Base-by-base conservation (phyloP, 2,797 vertebrate genomes). In the Psittacula echo region DNA sequence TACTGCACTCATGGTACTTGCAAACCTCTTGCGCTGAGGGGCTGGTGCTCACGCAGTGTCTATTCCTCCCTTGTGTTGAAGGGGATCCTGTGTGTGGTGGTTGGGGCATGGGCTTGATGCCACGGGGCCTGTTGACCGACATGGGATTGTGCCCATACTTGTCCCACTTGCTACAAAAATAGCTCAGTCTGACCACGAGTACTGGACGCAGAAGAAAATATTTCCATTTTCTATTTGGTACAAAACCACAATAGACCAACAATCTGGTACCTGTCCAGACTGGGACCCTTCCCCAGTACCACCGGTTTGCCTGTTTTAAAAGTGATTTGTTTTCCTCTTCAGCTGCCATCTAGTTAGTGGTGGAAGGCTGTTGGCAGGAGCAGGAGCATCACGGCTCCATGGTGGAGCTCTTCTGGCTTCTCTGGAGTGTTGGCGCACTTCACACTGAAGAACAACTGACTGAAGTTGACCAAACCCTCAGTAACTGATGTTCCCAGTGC, bases 1-100 rank as follows among this genome's bases (percentile, higher is more conserved):
- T 96, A 95, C 68, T 67, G 95, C 74, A 29, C 96, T 96, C 91
- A 47, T 87, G 94, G 48, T 97, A 10, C 70, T 85, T 92, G 15
- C 13, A 47, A 79, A 80, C 22, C 65, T 68, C 60, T 39, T 11
- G 32, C 10, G 3, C 58, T 24, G 4, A 30, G 20, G 13, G 9
- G 48, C 18, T 44, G 2, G 24, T 37, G 83, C 39, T 13, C 20
- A 54, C 9, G 1, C 0, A 18, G 48, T 9, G 62, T 29, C 67
- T 20, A 9, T 30, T 68, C 39, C 53, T 29, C 15, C n/a, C 27
- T 30, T 6, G 11, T 24, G 56, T 44, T 2, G 0, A 5, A 7
- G 4, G 22, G 54, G 39, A 26, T 53, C 54, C 41, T 13, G 19
- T 13, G 5, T 8, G 58, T 2, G 44, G 10, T 11, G 44, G n/a